Evolutionary conservation across 2,797 vertebrate species (phyloP).

Genomic region (Enteromius unitaeniatus): DNA sequence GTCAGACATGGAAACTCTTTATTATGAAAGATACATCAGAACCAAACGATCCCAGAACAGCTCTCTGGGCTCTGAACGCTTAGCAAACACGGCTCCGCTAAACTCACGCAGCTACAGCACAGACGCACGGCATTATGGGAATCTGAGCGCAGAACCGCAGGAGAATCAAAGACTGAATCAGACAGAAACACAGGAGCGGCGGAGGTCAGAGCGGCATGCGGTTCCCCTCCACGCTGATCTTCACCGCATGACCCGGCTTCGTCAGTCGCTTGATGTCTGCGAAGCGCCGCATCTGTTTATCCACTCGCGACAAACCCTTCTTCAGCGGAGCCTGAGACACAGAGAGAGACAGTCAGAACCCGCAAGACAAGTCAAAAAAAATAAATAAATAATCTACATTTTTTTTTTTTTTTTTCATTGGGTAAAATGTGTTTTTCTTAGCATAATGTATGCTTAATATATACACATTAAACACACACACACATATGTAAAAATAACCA

Average conservation of each 20-base stretch:
- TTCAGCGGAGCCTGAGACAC: constrained; percentile 84
- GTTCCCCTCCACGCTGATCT: constrained; percentile 98
- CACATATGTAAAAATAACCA: too few species aligned
- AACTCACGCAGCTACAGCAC: constrained; percentile 33
- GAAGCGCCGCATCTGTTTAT: constrained; percentile 96
- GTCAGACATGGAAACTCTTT: constrained; percentile 55
- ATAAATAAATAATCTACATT: too few species aligned
- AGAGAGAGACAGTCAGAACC: background rate
- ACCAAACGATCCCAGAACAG: background rate
- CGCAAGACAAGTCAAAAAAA: too few species aligned
- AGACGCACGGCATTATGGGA: constrained; percentile 12
- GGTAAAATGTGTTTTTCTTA: too few species aligned
- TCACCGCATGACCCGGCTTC: constrained; percentile 92
- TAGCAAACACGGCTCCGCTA: constrained; percentile 3
- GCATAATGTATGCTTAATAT: too few species aligned
- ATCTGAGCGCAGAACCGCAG: background rate
- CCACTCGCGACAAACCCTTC: constrained; percentile 93
- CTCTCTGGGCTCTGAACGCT: constrained; percentile 6
- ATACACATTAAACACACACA: too few species aligned
- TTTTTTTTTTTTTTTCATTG: too few species aligned
- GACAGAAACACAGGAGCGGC: background rate
- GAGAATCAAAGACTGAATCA: background rate
- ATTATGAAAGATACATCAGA: constrained; percentile 62
- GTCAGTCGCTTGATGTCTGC: constrained; percentile 93
- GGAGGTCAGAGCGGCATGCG: constrained; percentile 93